Evolutionary conservation across 2,797 vertebrate genomes (phyloP).

Genomic region (Lepus townsendii): DNA sequence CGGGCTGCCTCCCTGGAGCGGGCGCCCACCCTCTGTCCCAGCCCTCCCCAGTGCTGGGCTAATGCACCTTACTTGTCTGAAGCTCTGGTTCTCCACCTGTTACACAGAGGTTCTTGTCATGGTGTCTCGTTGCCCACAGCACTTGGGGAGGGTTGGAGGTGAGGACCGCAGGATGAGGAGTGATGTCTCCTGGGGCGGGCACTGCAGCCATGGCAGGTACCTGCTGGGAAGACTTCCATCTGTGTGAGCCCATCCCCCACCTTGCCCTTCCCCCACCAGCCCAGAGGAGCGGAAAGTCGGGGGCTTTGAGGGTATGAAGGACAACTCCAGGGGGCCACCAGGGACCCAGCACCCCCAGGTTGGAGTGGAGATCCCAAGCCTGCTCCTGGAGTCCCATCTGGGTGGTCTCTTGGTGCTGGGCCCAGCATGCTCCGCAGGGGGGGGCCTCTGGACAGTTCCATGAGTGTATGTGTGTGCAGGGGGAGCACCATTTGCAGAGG

Average conservation of each 20-base stretch:
- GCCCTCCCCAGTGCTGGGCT: background rate
- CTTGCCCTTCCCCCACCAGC: background rate
- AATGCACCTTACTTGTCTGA: background rate
- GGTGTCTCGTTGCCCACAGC: background rate
- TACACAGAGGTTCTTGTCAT: background rate
- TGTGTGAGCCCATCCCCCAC: background rate
- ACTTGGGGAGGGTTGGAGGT: background rate
- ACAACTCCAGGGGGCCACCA: accelerated
- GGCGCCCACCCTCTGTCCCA: background rate
- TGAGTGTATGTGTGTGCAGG: background rate
- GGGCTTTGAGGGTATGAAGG: too few relatives aligned
- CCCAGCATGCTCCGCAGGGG: background rate
- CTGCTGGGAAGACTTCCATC: background rate
- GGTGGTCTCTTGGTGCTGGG: background rate
- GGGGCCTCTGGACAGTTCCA: background rate
- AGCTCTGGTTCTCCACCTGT: background rate
- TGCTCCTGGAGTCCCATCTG: background rate
- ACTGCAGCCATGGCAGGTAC: background rate
- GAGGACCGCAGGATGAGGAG: background rate
- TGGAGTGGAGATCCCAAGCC: background rate
- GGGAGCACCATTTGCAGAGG: background rate
- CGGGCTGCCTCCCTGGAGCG: background rate
- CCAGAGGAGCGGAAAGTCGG: background rate
- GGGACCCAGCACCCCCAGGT: background rate
- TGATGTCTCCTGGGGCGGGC: background rate